phyloP scores from a whole-genome alignment of 2,888 invertebrate species.

The Anaspis maculata region DNA sequence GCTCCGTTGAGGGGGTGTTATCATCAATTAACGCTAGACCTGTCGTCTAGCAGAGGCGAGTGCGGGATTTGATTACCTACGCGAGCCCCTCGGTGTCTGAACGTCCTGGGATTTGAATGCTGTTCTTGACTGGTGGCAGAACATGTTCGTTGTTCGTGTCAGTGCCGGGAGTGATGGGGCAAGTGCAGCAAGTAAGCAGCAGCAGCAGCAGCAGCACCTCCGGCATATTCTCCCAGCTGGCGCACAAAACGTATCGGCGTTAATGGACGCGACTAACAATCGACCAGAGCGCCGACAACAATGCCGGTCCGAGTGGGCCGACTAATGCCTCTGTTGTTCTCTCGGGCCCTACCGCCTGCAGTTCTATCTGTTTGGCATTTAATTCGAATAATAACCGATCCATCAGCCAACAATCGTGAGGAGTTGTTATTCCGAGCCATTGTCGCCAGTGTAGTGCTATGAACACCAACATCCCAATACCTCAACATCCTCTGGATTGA shows the following conservation, averaged over 20 bases:
- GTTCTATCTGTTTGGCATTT: constrained; percentile 12
- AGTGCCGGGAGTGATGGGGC: constrained; percentile 8
- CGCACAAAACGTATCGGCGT: constrained; percentile 22
- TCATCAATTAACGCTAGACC: too few species aligned
- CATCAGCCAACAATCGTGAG: constrained; percentile 4
- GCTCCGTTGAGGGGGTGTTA: too few species aligned
- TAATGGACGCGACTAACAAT: constrained; percentile 27
- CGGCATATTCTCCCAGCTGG: constrained; percentile 16
- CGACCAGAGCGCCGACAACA: constrained; percentile 19
- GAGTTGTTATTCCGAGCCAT: not conserved
- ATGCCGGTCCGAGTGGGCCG: constrained; percentile 17
- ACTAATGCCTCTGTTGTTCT: constrained; percentile 16
- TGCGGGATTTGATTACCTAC: too few species aligned
- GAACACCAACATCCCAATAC: too few species aligned
- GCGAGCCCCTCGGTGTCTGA: not conserved
- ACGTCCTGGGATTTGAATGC: constrained; percentile 10
- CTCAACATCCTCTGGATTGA: too few species aligned
- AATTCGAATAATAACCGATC: constrained; percentile 13
- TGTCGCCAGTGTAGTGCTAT: too few species aligned
- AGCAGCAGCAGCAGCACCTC: too few species aligned
- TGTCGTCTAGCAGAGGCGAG: too few species aligned
- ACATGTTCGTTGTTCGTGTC: constrained; percentile 14
- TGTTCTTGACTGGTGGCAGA: constrained; percentile 8
- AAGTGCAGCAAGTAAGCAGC: too few species aligned
- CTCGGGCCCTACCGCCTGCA: too few species aligned